These are phyloP conservation scores for Drosophila koepferae DNA, from an alignment of 2,888 invertebrate species.

Conservation along the genomic window DNA sequence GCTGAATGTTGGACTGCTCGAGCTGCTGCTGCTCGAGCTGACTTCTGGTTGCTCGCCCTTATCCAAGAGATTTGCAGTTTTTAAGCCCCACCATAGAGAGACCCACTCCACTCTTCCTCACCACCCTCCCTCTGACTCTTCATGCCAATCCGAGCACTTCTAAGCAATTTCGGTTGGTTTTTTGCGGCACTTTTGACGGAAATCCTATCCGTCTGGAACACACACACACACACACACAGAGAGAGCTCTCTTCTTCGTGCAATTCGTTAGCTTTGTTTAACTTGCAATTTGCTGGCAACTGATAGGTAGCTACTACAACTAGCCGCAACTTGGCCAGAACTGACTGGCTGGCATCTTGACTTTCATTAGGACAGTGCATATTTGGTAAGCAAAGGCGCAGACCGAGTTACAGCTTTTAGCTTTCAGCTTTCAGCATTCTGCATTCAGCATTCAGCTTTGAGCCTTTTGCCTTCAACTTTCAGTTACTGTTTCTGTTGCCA, in stretches of 20 bases:
- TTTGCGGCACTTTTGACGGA: conserved; percentile 76
- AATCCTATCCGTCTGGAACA: conserved; percentile 64
- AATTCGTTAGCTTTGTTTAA: conserved; percentile 78
- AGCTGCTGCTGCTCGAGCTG: conserved; percentile 7
- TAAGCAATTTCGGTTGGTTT: conserved; percentile 55
- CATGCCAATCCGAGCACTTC: conserved; percentile 31
- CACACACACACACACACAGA: not conserved
- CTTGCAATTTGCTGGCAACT: conserved; percentile 76
- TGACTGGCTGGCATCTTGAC: conserved; percentile 64
- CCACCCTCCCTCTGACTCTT: not conserved
- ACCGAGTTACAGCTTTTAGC: conserved; percentile 18
- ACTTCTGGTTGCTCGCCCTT: conserved; percentile 42
- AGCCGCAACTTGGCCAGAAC: conserved; percentile 62
- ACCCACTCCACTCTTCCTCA: not conserved
- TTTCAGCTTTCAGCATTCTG: conserved; percentile 4
- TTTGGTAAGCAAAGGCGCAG: conserved; percentile 35
- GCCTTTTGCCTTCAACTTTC: conserved; percentile 5
- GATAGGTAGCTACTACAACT: conserved; percentile 61
- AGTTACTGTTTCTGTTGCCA: conserved; percentile 4
- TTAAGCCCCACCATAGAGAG: conserved; percentile 43
- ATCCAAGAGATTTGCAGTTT: conserved; percentile 62
- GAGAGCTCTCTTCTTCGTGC: conserved; percentile 22
- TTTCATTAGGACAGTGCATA: conserved; percentile 69
- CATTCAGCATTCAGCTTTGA: conserved; percentile 2
- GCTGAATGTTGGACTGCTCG: conserved; percentile 15